Evolutionary conservation across 2,797 vertebrate species (phyloP), one percentile per base, ranked within the genome.

Genomic region (Amniataba percoides): DNA sequence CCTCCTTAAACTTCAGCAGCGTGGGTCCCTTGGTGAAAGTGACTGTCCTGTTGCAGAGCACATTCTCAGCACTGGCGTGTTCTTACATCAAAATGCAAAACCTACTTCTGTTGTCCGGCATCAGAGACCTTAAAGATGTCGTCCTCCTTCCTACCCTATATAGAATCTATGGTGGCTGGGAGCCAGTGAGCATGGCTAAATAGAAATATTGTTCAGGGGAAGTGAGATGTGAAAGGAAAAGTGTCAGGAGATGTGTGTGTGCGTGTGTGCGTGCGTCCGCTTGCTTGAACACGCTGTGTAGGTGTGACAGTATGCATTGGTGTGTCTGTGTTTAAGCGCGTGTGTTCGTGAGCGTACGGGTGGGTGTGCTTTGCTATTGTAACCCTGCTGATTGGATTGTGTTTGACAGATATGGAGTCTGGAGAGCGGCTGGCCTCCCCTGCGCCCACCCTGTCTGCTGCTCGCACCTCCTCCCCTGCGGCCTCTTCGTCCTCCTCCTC

Each of bases 341-440:
- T 78, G 90, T 84, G 69, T 86, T 78, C 80, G 78, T 65, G 84
- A 77, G 88, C 81, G 82, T 87, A 40, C 51, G 82, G 63, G 72
- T 78, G 82, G 75, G 81, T 88, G 89, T 91, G 85, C 88, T 91
- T 86, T 92, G 89, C 90, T 93, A 91, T 80, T 94, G 71, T 94
- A 87, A 95, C 85, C 46, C 89, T 83, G 81, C 89, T 95, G 94
- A 95, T 95, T 95, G 93, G 94, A 95, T 95, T 95, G 93, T 95
- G 89, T 95, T 96, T 95, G 94, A 93, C 81, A 99, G 98, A 95
- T 95, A 99, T 99, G 98, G 98, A 99, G 96, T 98, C 98, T 95
- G 97, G 96, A 94, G 98, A 99, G 95, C 94, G 97, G 95, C 94
- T 98, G 95, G 94, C 96, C 77, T 95, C 95, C 88, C 92, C 97